Conservation (phyloP, 2,113 vertebrate species). For the Peromyscus maniculatus region DNA sequence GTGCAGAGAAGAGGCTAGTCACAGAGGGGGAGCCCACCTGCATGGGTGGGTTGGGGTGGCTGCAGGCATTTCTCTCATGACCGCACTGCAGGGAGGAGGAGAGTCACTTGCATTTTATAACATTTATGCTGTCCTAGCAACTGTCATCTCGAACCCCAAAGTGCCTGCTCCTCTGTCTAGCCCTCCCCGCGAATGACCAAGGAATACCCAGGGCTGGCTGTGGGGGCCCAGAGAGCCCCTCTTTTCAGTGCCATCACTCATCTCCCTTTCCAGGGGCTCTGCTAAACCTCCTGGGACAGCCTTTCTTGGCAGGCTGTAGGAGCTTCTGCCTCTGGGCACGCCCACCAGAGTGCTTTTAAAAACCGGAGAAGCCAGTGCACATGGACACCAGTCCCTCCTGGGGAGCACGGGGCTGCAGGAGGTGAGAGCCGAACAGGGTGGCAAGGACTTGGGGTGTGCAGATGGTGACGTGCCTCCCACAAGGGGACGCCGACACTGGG, state of each 20-base stretch:
- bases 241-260: not conserved
- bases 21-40: not conserved
- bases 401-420: fast-evolving
- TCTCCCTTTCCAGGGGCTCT: not conserved
- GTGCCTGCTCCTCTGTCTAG: not conserved
- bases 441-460: not conserved
- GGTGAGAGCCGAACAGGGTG: not conserved
- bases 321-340: not conserved
- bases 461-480: fast-evolving
- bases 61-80: not conserved
- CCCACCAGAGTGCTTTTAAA: not conserved
- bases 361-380: not conserved
- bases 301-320: too few species aligned
- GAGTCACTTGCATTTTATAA: not conserved
- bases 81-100: not conserved
- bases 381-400: fast-evolving
- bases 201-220: not conserved
- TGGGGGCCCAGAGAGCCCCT: not conserved
- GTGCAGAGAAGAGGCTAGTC: not conserved
- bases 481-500: not conserved
- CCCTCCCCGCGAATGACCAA: not conserved
- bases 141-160: not conserved
- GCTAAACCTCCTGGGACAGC: not conserved
- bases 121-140: not conserved
- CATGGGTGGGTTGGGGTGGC: not conserved